phyloP scores from a whole-genome alignment of 2,888 invertebrate genomes.

The Allolobophora icterica region DNA sequence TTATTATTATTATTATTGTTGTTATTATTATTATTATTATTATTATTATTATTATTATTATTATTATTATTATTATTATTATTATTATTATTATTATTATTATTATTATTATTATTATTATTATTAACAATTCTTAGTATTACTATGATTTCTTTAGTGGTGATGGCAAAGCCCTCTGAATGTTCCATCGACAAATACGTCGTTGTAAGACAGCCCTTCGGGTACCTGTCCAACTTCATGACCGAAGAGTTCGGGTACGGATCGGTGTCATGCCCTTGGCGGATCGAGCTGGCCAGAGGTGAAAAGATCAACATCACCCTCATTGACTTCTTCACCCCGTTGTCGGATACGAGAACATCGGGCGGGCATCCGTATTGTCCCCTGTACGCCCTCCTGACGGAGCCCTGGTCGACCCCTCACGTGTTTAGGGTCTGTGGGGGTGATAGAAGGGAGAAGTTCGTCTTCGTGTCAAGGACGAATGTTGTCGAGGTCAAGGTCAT shows the following conservation, averaged over 20 bases:
- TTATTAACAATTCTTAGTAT: not conserved
- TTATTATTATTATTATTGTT: no score
- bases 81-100: no score
- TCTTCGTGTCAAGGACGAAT: slow-evolving; percentile 36
- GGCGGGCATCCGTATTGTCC: not conserved
- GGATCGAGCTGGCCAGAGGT: slow-evolving; percentile 27
- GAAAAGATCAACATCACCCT: slow-evolving; percentile 38
- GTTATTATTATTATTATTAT: no score
- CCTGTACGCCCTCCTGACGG: slow-evolving; percentile 34
- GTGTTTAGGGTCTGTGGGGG: slow-evolving; percentile 35
- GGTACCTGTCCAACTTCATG: slow-evolving; percentile 35
- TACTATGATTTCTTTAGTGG: not conserved
- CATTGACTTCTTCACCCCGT: slow-evolving; percentile 33
- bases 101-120: no score
- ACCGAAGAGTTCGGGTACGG: slow-evolving; percentile 34
- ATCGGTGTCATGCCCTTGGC: slow-evolving; percentile 37
- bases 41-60: not conserved
- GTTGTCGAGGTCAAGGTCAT: slow-evolving; percentile 34
- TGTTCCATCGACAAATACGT: slow-evolving; percentile 13
- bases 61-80: no score
- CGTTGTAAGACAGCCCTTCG: not conserved
- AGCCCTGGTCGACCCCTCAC: slow-evolving; percentile 30
- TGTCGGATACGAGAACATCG: not conserved
- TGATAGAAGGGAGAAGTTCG: slow-evolving; percentile 27
- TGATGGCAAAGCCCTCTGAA: not conserved